These are phyloP conservation scores for Orientallactaga bullata DNA, from an alignment of 2,113 vertebrate species.

Conservation along the genomic window DNA sequence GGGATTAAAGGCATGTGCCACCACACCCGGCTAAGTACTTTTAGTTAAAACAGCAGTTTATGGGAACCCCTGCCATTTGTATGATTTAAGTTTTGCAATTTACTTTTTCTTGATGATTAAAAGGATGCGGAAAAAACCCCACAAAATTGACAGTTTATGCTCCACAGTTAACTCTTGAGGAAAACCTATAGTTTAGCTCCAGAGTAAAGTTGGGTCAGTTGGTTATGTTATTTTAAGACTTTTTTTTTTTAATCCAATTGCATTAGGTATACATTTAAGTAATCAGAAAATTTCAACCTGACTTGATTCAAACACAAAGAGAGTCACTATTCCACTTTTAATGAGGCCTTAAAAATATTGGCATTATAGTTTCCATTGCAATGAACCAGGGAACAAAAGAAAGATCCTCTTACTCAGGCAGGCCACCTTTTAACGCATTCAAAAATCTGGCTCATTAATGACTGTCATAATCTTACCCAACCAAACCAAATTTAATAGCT, in stretches of 20 bases:
- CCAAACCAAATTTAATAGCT: slow-evolving; percentile 64
- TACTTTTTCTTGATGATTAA: slow-evolving; percentile 4
- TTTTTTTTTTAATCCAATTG: not conserved
- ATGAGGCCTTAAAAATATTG: slow-evolving; percentile 45
- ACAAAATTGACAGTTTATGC: slow-evolving; percentile 60
- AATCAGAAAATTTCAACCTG: slow-evolving; percentile 41
- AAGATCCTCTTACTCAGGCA: slow-evolving; percentile 27
- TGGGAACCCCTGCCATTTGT: slow-evolving; percentile 42
- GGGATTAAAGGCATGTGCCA: too few species aligned
- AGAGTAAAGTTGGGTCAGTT: slow-evolving; percentile 38
- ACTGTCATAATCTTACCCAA: slow-evolving; percentile 39
- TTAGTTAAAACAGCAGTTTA: slow-evolving; percentile 54
- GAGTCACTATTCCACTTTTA: slow-evolving; percentile 43
- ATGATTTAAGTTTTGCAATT: slow-evolving; percentile 58
- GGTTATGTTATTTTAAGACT: slow-evolving; percentile 19
- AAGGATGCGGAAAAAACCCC: slow-evolving; percentile 13
- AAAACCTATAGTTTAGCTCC: not conserved
- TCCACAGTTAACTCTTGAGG: slow-evolving; percentile 43
- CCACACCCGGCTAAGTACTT: too few species aligned
- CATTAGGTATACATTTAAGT: slow-evolving; percentile 42
- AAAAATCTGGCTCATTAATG: slow-evolving; percentile 58
- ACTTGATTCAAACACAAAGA: slow-evolving; percentile 20
- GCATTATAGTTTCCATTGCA: slow-evolving; percentile 64
- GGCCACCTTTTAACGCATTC: slow-evolving; percentile 57
- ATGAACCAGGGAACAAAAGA: slow-evolving; percentile 40